phyloP scores from a whole-genome alignment of 2,797 vertebrate genomes.

The Anniella stebbinsi region DNA sequence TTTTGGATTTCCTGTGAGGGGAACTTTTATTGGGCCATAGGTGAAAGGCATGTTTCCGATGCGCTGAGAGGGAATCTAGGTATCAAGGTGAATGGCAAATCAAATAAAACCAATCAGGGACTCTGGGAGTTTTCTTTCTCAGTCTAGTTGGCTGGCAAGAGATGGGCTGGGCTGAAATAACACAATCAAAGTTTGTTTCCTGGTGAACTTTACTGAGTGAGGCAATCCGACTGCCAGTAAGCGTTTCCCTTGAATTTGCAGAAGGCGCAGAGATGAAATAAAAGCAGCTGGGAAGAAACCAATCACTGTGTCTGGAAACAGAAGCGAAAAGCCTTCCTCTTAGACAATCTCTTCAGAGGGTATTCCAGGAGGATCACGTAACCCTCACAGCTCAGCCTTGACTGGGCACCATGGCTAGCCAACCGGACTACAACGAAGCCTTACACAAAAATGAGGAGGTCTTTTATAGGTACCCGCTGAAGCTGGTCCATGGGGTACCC shows the following conservation, averaged over 20 bases:
- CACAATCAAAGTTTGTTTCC: background rate
- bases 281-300: background rate
- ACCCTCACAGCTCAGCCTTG: too few species aligned
- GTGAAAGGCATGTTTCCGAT: background rate
- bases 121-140: background rate
- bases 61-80: background rate
- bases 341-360: background rate
- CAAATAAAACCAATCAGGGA: background rate
- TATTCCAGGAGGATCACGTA: background rate
- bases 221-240: background rate
- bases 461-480: conserved; percentile 79
- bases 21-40: background rate
- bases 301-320: background rate
- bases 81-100: background rate
- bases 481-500: conserved; percentile 77
- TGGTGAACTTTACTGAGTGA: background rate
- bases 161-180: background rate
- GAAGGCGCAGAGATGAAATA: background rate
- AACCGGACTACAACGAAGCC: background rate
- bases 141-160: background rate
- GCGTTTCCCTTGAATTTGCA: background rate
- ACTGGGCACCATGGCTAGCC: background rate
- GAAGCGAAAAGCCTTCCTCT: too few species aligned
- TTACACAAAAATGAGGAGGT: background rate
- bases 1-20: background rate